These are phyloP conservation scores for Arrhamphus sclerolepis DNA, from an alignment of 2,797 vertebrate species.

Conservation along the genomic window DNA sequence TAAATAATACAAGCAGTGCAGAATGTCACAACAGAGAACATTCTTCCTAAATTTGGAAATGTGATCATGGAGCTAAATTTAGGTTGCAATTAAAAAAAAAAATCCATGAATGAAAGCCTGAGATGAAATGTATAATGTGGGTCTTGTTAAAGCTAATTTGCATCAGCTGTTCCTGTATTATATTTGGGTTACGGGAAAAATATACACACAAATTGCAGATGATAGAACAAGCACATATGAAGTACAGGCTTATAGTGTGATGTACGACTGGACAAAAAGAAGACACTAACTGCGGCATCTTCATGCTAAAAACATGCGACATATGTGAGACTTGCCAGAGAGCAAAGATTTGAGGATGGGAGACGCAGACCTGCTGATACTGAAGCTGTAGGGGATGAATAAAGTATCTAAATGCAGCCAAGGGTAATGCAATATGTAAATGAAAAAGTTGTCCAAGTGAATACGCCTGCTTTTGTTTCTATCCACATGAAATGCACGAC, in stretches of 20 bases:
- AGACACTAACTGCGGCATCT: slow-evolving; percentile 17
- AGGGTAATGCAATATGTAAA: slow-evolving; percentile 72
- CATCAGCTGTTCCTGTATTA: not conserved
- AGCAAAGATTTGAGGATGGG: slow-evolving; percentile 58
- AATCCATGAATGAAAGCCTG: not conserved
- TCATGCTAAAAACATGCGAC: slow-evolving; percentile 28
- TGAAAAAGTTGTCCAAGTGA: slow-evolving; percentile 53
- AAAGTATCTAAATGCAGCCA: slow-evolving; percentile 54
- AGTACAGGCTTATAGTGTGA: slow-evolving; percentile 3
- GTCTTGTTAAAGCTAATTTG: not conserved
- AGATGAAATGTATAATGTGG: not conserved
- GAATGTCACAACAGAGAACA: slow-evolving; percentile 4
- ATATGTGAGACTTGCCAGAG: slow-evolving; percentile 46
- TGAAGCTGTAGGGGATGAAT: slow-evolving; percentile 47
- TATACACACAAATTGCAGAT: slow-evolving; percentile 3
- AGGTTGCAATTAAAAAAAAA: slow-evolving; percentile 17
- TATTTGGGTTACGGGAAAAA: not conserved
- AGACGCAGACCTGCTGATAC: slow-evolving; percentile 42
- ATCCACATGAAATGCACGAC: slow-evolving; percentile 41
- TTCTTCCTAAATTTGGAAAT: slow-evolving; percentile 32
- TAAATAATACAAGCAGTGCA: slow-evolving; percentile 11
- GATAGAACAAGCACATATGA: not conserved
- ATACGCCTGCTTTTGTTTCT: slow-evolving; percentile 56
- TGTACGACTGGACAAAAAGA: slow-evolving; percentile 7
- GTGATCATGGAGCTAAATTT: slow-evolving; percentile 52